Evolutionary conservation across 2,888 invertebrate genomes (phyloP), one percentile per base, ranked within the genome.

Genomic region (Cosmia trapezina): DNA sequence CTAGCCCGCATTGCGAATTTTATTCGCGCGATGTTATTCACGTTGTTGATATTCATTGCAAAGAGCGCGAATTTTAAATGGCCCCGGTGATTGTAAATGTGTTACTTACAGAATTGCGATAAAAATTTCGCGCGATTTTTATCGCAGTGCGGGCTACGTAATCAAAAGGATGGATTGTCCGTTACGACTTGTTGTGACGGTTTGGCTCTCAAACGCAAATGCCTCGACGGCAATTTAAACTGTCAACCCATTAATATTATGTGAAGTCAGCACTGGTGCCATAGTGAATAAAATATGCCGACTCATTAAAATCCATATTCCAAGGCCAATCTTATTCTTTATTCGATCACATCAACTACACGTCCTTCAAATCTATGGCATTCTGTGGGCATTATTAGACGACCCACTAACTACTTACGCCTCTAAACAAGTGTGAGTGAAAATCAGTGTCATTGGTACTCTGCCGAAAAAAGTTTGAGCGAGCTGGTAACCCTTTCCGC

Each of bases 401-500:
- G 19, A 19, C 7, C 19, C 5, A 28, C 28, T 28, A 28, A 28
- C 0, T 28, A 56, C 14, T 0, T 17, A 6, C 2, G 5, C 5
- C 43, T 33, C 17, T 14, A 28, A 47, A 19, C 7, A 41, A n/a
- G 41, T n/a, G 7, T 28, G 28, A 2, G 2, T 28, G 28, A 28
- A 73, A 41, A 41, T 53, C 47, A n/a, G 9, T 22, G 12, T 11
- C 19, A 4, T 14, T 19, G 4, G 14, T 22, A 53, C 14, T 51
- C 3, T 51, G 41, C 47, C 33, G 12, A 49, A 61, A 17, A 61
- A 49, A 61, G 17, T 59, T 61, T 43, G 49, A 43, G 12, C n/a
- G 51, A 41, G 14, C 17, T 54, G 33, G 49, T 33, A 61, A 76
- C 61, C 76, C 61, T 62, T 76, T 62, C 56, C 43, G 5, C 8